These are phyloP conservation scores for Rotaria sp. DNA, from an alignment of 2,888 invertebrate species.

Conservation along the genomic window DNA sequence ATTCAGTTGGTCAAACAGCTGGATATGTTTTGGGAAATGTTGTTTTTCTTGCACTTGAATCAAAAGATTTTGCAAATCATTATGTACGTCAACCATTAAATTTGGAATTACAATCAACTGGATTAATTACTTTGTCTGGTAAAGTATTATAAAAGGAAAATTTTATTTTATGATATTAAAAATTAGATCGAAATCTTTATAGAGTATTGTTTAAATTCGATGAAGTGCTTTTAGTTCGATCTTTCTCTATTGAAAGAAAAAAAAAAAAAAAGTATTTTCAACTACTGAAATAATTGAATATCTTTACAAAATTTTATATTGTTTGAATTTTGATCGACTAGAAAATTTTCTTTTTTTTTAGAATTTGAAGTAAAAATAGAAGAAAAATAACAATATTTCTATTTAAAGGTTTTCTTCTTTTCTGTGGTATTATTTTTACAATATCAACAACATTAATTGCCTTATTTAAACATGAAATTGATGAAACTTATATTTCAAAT, in stretches of 20 bases:
- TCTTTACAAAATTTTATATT: too few relatives aligned
- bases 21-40: slow-evolving; percentile 94
- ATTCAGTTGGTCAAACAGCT: slow-evolving; percentile 93
- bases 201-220: too few relatives aligned
- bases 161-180: too few relatives aligned
- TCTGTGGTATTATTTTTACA: slow-evolving; percentile 88
- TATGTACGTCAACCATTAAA: slow-evolving; percentile 65
- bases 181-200: too few relatives aligned
- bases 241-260: too few relatives aligned
- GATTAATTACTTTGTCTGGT: slow-evolving; percentile 60
- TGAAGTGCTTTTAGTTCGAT: too few relatives aligned
- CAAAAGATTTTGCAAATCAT: slow-evolving; percentile 85
- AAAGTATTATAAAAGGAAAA: slow-evolving; percentile 78
- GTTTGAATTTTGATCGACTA: slow-evolving; percentile 99
- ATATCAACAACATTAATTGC: slow-evolving; percentile 79
- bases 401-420: slow-evolving; percentile 73
- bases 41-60: slow-evolving; percentile 87
- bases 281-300: too few relatives aligned
- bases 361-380: background rate
- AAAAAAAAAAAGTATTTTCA: too few relatives aligned
- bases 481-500: slow-evolving; percentile 50
- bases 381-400: too few relatives aligned
- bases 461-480: slow-evolving; percentile 73
- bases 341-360: slow-evolving; percentile 75
- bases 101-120: slow-evolving; percentile 64